A percentile compares a stretch with the other conserved stretches of the same genome.
These are phyloP conservation scores for Rhinichthys osculus DNA, from an alignment of 2,797 vertebrate species.

Conservation along the genomic window DNA sequence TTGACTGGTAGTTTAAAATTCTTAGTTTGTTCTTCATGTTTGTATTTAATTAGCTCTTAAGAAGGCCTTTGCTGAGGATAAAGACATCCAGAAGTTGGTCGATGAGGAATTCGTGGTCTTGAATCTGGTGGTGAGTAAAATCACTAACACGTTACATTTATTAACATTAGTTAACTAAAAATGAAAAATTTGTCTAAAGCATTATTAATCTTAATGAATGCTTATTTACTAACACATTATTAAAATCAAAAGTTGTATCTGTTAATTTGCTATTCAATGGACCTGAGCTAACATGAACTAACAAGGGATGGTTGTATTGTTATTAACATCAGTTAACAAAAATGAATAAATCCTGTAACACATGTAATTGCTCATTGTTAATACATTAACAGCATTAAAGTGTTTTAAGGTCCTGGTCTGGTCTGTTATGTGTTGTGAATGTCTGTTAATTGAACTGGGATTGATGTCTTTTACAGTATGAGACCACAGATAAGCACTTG, in stretches of 20 bases:
- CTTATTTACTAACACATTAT: background rate
- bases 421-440: background rate
- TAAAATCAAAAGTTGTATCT: background rate
- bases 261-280: background rate
- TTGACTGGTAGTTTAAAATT: background rate
- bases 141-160: background rate
- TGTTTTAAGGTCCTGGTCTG: background rate
- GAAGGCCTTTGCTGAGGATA: slow-evolving; percentile 85
- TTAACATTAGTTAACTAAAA: background rate
- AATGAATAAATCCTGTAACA: background rate
- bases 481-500: slow-evolving; percentile 95
- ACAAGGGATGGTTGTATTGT: background rate
- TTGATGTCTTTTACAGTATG: slow-evolving; percentile 79
- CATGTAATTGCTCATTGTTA: background rate
- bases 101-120: slow-evolving; percentile 89
- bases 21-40: background rate
- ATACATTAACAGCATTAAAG: background rate
- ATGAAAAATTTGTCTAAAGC: background rate
- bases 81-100: slow-evolving; percentile 86
- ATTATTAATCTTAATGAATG: background rate
- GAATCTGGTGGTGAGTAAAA: slow-evolving; percentile 88
- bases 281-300: background rate
- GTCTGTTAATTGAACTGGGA: slow-evolving; percentile 79
- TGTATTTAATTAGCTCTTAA: slow-evolving; percentile 81
- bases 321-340: background rate